Conservation (phyloP, 2,113 vertebrate species). For the Probosciger aterrimus region DNA sequence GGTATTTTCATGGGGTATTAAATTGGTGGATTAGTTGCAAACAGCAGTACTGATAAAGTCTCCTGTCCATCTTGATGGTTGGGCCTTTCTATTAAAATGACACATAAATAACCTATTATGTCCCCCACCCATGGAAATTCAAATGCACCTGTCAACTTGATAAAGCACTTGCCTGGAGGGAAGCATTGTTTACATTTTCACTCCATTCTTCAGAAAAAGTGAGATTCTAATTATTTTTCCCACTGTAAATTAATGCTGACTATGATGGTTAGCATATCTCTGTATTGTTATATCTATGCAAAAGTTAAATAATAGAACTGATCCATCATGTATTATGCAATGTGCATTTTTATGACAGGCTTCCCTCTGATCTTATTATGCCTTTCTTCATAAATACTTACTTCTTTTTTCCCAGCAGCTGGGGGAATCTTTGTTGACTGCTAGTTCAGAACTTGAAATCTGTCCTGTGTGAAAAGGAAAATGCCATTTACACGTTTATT, state of each 20-base stretch:
- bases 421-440: conserved; percentile 56
- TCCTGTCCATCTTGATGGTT: conserved; percentile 83
- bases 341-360: conserved; percentile 73
- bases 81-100: conserved; percentile 97
- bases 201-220: conserved; percentile 96
- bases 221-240: conserved; percentile 99
- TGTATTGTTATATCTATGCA: conserved; percentile 78
- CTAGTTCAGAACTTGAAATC: conserved; percentile 54
- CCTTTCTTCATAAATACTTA: conserved; percentile 67
- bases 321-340: conserved; percentile 76
- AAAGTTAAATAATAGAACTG: conserved; percentile 82
- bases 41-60: conserved; percentile 84
- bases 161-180: conserved; percentile 99
- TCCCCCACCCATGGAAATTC: conserved; percentile 99
- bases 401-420: conserved; percentile 20
- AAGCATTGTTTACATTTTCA: conserved; percentile 99
- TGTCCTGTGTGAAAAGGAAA: conserved; percentile 50
- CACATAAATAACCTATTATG: conserved; percentile 98
- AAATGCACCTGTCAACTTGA: conserved; percentile 99
- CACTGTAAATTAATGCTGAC: conserved; percentile 99
- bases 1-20: conserved; percentile 81
- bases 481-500: conserved; percentile 18
- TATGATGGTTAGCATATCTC: conserved; percentile 83
- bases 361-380: conserved; percentile 54
- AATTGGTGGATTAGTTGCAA: conserved; percentile 84